A percentile compares a stretch with the other conserved stretches of the same genome.
Evolutionary conservation across 2,797 vertebrate species (phyloP).

Genomic region (Darevskia mixta): DNA sequence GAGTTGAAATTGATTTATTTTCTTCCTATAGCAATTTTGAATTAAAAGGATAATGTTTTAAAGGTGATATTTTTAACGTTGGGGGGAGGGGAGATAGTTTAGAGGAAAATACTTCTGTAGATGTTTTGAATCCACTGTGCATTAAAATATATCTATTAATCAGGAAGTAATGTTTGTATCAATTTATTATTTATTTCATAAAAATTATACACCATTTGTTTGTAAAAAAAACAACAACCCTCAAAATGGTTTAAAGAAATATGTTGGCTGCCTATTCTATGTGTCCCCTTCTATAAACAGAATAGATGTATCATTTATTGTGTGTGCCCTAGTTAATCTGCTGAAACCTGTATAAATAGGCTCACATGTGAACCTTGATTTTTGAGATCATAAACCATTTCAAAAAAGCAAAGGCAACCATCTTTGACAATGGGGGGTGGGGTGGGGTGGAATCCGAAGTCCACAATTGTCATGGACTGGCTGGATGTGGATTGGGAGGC

Average conservation of each 20-base stretch:
- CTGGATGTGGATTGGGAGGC: too few species aligned
- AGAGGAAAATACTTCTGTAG: slow-evolving; percentile 43
- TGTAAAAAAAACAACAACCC: too few species aligned
- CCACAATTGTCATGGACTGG: too few species aligned
- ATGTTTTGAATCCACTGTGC: slow-evolving; percentile 51
- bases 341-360: not conserved
- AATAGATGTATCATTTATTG: not conserved
- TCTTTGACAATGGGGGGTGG: too few species aligned
- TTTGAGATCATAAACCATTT: not conserved
- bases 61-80: slow-evolving; percentile 45
- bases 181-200: too few species aligned
- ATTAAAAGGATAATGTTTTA: slow-evolving; percentile 17
- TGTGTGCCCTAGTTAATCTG: not conserved
- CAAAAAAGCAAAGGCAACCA: too few species aligned
- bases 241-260: not conserved
- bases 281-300: not conserved
- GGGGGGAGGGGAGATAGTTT: slow-evolving; percentile 56
- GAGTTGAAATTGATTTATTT: slow-evolving; percentile 63
- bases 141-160: slow-evolving; percentile 66
- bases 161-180: slow-evolving; percentile 49
- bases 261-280: not conserved
- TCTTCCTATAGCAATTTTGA: slow-evolving; percentile 48
- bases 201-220: too few species aligned
- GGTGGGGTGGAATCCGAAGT: too few species aligned
- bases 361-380: not conserved